Evolutionary conservation across 2,888 invertebrate genomes (phyloP), one percentile per base, ranked within the genome.

Genomic region (Loripinus fragilis): DNA sequence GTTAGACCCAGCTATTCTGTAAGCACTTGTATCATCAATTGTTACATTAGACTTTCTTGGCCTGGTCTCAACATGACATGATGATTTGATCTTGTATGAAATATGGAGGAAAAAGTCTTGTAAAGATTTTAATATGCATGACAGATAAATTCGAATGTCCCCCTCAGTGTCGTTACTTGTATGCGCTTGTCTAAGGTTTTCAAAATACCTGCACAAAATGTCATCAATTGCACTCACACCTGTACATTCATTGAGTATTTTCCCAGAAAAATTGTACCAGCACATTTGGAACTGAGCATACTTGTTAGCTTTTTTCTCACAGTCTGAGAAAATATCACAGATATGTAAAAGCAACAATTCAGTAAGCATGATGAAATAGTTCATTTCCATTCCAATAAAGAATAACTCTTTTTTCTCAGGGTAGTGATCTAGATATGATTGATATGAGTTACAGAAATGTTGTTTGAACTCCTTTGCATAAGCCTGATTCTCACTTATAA

Each of bases 141-240:
- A 55, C 23, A 55, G 20, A 55, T 55, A 55, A 55, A 55, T 55
- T 7, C 55, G 55, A 55, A 55, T 55, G 23, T 55, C 55, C 8
- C 28, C 28, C 8, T 55, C 55, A 25, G 28, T 55, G 30, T 50
- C 50, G 5, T 50, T 50, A n/a, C 50, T 50, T 50, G 50, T 50
- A 50, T 50, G 20, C n/a, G 50, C 50, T 50, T 50, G 17, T 50
- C 50, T 50, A 10, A n/a, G 50, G n/a, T 23, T 50, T 12, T 50
- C 50, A 50, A 50, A 50, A n/a, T 50, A 50, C 23, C 50, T 50
- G 50, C 50, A n/a, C 23, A 50, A 50, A 50, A 50, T 50, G 8
- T 50, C 50, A 28, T 55, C 55, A 55, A 55, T 55, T 7, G 23
- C 17, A 50, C 15, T 15, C 5, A 28, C 28, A 23, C 55, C 55